A percentile compares a stretch with the other conserved stretches of the same genome.
Evolutionary conservation across 2,888 invertebrate species (phyloP).

Genomic region (Nomada ruficornis): DNA sequence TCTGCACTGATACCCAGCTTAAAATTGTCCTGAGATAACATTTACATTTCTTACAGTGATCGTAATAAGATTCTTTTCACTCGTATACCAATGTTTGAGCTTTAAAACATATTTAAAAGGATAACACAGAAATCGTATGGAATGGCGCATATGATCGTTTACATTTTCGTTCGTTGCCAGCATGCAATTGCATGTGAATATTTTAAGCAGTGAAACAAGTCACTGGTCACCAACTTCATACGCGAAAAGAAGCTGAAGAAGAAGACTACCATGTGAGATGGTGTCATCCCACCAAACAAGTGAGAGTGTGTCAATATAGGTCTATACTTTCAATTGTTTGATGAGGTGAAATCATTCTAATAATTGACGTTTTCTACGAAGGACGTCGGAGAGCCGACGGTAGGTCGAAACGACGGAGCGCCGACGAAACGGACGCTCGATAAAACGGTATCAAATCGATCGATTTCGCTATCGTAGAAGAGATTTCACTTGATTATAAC

Average conservation of each 20-base stretch:
- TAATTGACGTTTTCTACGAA: conserved; percentile 54
- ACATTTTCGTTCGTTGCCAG: background rate
- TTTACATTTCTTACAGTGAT: background rate
- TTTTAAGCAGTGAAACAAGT: conserved; percentile 7
- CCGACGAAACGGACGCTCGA: conserved; percentile 42
- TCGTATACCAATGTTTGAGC: too few relatives aligned
- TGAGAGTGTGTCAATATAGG: conserved; percentile 84
- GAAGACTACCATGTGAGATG: conserved; percentile 74
- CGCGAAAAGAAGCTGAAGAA: conserved; percentile 24
- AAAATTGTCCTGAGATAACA: conserved; percentile 6
- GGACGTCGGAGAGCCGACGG: conserved; percentile 62
- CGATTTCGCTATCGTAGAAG: conserved; percentile 64
- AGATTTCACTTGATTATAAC: conserved; percentile 76
- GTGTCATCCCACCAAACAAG: conserved; percentile 84
- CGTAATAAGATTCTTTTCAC: too few relatives aligned
- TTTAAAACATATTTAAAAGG: too few relatives aligned
- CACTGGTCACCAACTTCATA: background rate
- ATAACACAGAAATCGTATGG: too few relatives aligned
- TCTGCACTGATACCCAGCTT: conserved; percentile 17
- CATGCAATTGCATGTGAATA: conserved; percentile 17
- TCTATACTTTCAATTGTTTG: conserved; percentile 85
- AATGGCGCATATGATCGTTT: background rate
- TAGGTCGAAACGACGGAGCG: conserved; percentile 60
- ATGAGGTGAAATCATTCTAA: conserved; percentile 84
- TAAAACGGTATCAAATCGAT: conserved; percentile 55